Evolutionary conservation across 1,140 invertebrate species (phyloP), one percentile per base, ranked within the genome.

Genomic region (Monomorium pharaonis): DNA sequence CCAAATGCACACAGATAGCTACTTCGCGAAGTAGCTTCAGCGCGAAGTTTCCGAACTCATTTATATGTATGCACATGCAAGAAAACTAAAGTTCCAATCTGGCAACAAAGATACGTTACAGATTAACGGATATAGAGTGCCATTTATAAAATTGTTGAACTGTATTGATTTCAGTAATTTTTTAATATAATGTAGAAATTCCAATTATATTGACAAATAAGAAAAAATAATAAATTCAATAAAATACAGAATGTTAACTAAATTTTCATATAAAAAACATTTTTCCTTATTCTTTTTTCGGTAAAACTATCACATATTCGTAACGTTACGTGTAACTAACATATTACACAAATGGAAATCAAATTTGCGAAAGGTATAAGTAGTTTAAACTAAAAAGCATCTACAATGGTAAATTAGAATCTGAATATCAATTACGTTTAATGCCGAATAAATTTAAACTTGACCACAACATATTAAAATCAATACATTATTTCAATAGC

Each of bases 141-240:
- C 30, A 27, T 74, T 74, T 74, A 83, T 27, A 21, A 74, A 83
- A 42, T 10, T 14, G 6, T 12, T 58, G 10, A 24, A 54, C 47
- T 80, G 18, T 37, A 14, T 44, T 21, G 2, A 56, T 44, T 80
- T 44, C 2, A n/a, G 56, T 6, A 2, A 58, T 85, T 60, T 37
- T 21, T 47, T 14, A 10, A 21, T 47, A 21, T 42, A 24, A 81
- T 24, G 54, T 14, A 27, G 51, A 70, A 60, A 54, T 44, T 18
- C 44, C 51, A 74, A 47, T 76, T 58, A 37, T 88, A 84, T 37
- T 33, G 12, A n/a, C 27, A 24, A 14, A 42, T 7, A 42, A 24
- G 18, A 88, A 14, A 42, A 63, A 69, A 47, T 54, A 33, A 88
- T 85, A 85, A 86, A 86, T 49, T 83, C 70, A n/a, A 83, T 42